Evolutionary conservation across 2,113 vertebrate genomes (phyloP), one percentile per base, ranked within the genome.

Genomic region (Dolichotis patagonum): DNA sequence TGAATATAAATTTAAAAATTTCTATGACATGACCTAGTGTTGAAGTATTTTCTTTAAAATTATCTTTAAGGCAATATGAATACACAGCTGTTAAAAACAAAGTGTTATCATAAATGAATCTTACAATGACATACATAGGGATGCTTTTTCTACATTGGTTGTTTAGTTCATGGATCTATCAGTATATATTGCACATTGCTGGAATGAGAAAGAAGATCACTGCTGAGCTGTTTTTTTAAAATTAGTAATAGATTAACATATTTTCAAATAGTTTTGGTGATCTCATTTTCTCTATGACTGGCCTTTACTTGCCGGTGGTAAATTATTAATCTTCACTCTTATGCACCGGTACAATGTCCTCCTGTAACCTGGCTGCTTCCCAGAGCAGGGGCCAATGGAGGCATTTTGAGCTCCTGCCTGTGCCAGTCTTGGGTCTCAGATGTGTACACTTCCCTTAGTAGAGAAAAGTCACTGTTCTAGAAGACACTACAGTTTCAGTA

Each of bases 1-100:
- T 58, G 8, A 95, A 11, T 65, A 83, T 91, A 88, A n/a, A 67
- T 32, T 22, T 81, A n/a, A 87, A 97, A 75, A 35, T 96, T 94
- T 92, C 52, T 26, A 11, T 91, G 49, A 41, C 71, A 38, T 93
- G 38, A 91, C 38, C 73, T 89, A 82, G 26, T 85, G 28, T 83
- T 92, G 49, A 90, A 81, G 75, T 16, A 35, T 56, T 88, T 95
- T 86, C 35, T 90, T 52, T 11, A 65, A 87, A 96, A 93, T 92
- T 65, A 35, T 1, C 35, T 92, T 52, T 20, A 86, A 85, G 95
- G 14, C 22, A 91, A 58, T 3, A 58, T 91, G 54, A 52, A 65
- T 41, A 5, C 69, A 56, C 41, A 52, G 46, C 28, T 77, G 24
- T 69, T 78, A 60, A 94, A 91, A 28, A 94, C 32, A 56, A 56